phyloP scores from a whole-genome alignment of 2,113 vertebrate species.

The Oryzias melastigma region DNA sequence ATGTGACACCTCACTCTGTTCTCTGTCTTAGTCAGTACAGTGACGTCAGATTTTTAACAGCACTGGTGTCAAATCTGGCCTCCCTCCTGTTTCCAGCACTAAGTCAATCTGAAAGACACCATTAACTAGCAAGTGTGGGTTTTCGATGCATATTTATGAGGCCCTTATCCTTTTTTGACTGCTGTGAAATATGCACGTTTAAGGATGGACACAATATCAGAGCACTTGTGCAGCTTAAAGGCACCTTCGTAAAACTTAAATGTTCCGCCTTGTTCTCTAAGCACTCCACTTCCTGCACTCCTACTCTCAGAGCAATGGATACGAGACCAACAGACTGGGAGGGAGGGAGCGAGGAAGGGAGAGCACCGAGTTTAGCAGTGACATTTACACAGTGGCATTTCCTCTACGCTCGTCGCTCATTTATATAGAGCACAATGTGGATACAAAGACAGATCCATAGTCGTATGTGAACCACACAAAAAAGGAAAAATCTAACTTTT shows the following conservation, averaged over 20 bases:
- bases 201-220: constrained; percentile 22
- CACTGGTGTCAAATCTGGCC: constrained; percentile 74
- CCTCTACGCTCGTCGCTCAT: constrained; percentile 13
- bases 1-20: constrained; percentile 70
- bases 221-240: constrained; percentile 22
- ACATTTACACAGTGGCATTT: constrained; percentile 25
- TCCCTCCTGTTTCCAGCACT: constrained; percentile 68
- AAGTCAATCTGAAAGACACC: constrained; percentile 48
- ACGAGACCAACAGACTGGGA: constrained; percentile 32
- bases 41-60: constrained; percentile 74
- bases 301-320: constrained; percentile 17
- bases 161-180: constrained; percentile 30
- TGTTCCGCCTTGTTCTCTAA: constrained; percentile 1
- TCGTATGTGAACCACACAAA: constrained; percentile 1
- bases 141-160: constrained; percentile 42
- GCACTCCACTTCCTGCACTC: constrained; percentile 4
- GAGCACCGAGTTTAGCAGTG: constrained; percentile 19
- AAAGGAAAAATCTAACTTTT: no score
- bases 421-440: neutral
- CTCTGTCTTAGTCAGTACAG: constrained; percentile 66
- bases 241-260: constrained; percentile 15
- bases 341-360: constrained; percentile 29
- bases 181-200: constrained; percentile 3
- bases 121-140: constrained; percentile 39
- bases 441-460: constrained; percentile 3